A percentile compares a stretch with the other conserved stretches of the same genome.
Conservation (phyloP, 2,797 vertebrate genomes). For the Cuculus canorus region DNA sequence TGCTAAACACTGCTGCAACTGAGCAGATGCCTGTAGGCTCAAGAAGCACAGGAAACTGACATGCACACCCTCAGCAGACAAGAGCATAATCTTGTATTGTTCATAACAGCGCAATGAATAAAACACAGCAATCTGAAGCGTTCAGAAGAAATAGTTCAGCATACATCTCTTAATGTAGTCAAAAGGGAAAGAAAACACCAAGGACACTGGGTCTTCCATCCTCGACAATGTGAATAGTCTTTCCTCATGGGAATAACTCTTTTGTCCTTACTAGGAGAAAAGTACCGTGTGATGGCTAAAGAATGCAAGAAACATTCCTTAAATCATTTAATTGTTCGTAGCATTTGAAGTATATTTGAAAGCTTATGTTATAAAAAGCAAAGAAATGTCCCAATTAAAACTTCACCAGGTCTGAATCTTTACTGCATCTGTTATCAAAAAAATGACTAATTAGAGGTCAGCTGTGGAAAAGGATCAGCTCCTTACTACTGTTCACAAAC, state of each 20-base stretch:
- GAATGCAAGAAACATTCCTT: background rate
- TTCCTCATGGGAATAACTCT: background rate
- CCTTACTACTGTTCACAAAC: slow-evolving; percentile 48
- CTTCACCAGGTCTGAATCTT: background rate
- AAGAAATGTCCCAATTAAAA: background rate
- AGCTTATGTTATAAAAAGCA: background rate
- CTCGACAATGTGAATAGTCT: background rate
- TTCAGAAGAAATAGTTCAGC: background rate
- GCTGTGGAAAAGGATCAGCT: background rate
- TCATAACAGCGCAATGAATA: background rate
- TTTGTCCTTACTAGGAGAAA: background rate
- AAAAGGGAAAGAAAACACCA: background rate
- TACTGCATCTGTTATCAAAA: background rate
- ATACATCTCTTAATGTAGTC: background rate
- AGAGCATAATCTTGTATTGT: background rate
- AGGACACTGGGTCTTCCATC: background rate
- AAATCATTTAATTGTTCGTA: background rate
- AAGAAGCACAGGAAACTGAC: background rate
- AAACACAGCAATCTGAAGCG: background rate
- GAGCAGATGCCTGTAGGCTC: background rate
- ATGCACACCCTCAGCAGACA: background rate
- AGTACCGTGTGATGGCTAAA: background rate
- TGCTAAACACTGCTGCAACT: background rate
- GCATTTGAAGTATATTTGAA: background rate
- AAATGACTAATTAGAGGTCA: slow-evolving; percentile 28